Evolutionary conservation across 2,797 vertebrate genomes (phyloP).

Genomic region (Enteromius trimaculatus): DNA sequence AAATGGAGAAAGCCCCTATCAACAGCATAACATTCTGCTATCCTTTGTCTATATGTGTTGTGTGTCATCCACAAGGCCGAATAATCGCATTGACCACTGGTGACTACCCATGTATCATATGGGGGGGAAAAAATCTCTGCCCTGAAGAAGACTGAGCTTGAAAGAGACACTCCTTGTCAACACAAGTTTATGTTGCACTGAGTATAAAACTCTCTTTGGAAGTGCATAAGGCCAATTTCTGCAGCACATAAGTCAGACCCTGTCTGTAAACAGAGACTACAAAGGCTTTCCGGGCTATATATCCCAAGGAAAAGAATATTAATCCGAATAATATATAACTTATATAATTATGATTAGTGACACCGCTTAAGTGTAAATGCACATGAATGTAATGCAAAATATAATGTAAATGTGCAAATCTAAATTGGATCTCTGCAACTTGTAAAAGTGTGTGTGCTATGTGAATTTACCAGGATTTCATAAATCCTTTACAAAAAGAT

Average conservation of each 20-base stretch:
- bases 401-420: background rate
- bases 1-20: conserved; percentile 36
- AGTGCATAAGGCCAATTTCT: conserved; percentile 57
- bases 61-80: conserved; percentile 47
- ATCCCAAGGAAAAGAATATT: conserved; percentile 6
- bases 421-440: background rate
- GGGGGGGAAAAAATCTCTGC: conserved; percentile 52
- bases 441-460: background rate
- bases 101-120: conserved; percentile 54
- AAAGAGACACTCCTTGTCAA: conserved; percentile 55
- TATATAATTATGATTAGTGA: background rate
- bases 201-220: conserved; percentile 57
- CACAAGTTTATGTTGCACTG: conserved; percentile 58
- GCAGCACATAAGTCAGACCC: conserved; percentile 51
- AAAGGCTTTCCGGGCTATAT: conserved; percentile 24
- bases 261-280: conserved; percentile 53
- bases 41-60: conserved; percentile 20
- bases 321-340: background rate
- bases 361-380: background rate
- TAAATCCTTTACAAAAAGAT: background rate
- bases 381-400: background rate
- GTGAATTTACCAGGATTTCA: background rate
- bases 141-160: conserved; percentile 48
- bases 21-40: conserved; percentile 26
- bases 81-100: conserved; percentile 45